Evolutionary conservation across 2,888 invertebrate species (phyloP), one percentile per base, ranked within the genome.

Genomic region (Notocelia uddmanniana): DNA sequence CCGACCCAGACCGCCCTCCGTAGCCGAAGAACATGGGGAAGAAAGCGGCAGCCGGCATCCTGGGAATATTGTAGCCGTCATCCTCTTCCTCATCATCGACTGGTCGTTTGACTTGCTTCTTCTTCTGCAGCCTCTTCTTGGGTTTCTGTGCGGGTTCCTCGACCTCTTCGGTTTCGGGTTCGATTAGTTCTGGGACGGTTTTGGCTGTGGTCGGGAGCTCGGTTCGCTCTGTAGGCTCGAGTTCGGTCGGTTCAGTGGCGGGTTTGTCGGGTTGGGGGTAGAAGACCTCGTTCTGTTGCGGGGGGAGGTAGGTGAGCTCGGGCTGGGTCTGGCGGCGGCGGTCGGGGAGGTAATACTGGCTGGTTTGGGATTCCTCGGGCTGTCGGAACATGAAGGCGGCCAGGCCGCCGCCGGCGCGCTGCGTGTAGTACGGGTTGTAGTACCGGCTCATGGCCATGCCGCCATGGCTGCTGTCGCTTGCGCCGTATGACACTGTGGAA

Each of bases 21-120:
- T 83, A 90, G 0, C 95, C 94, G 80, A 96, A 95, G 85, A 95
- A 94, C 92, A 96, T 95, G 0, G 96, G 96, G 87, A 96, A 96
- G 85, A 94, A 96, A 0, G 95, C 94, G 73, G 95, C 95, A 75
- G 91, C 84, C 1, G 93, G 92, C 76, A 92, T 86, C 73, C 88
- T 93, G 0, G 92, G 90, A 21, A 88, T 85, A 23, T 89, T 90
- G 0, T 94, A 93, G 0, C 94, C 92, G 0, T 94, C 94, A 0
- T 94, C 94, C 0, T 95, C 95, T 0, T 94, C 94, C 0, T 94
- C 94, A n/a, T 83, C 83, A 0, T 90, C 86, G 9, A 86, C 79
- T 0, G 91, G 91, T 69, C 80, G 85, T 69, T 89, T 89, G 0
- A 88, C 88, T 73, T 89, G 90, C 76, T 90, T 93, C 82, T 88